Conservation (phyloP, 2,888 invertebrate species). For the Poecilobothrus nobilitatus region DNA sequence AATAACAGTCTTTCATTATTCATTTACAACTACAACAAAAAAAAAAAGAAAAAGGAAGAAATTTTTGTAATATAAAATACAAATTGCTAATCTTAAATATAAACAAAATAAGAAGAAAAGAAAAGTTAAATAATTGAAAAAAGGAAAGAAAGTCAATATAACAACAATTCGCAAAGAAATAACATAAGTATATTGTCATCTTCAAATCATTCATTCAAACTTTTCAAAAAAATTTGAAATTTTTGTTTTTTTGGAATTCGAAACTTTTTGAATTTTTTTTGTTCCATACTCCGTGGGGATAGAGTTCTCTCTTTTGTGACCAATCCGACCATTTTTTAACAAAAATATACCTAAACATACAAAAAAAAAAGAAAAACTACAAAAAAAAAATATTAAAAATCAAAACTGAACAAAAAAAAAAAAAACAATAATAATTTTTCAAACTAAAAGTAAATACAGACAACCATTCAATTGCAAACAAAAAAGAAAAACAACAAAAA, state of each 20-base stretch:
- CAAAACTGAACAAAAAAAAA: neutral
- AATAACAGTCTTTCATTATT: too few species aligned
- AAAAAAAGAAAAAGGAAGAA: neutral
- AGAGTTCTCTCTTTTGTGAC: neutral
- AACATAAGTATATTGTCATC: neutral
- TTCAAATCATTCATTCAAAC: neutral
- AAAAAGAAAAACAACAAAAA: neutral
- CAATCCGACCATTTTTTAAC: neutral
- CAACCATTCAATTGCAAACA: slow-evolving; percentile 1
- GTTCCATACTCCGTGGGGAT: too few species aligned
- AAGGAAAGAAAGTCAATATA: too few species aligned
- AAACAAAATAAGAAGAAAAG: neutral
- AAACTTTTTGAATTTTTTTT: neutral
- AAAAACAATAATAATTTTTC: neutral
- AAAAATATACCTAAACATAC: neutral
- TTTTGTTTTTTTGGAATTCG: neutral
- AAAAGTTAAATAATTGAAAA: neutral
- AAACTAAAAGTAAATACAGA: neutral
- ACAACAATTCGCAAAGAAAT: neutral
- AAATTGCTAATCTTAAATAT: neutral
- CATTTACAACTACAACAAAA: neutral
- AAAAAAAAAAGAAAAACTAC: neutral
- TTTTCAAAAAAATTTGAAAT: neutral
- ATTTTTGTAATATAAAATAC: neutral
- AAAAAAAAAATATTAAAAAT: slow-evolving; percentile 1